Conservation (phyloP, 1,140 invertebrate species). For the Melipona quadrifasciata region DNA sequence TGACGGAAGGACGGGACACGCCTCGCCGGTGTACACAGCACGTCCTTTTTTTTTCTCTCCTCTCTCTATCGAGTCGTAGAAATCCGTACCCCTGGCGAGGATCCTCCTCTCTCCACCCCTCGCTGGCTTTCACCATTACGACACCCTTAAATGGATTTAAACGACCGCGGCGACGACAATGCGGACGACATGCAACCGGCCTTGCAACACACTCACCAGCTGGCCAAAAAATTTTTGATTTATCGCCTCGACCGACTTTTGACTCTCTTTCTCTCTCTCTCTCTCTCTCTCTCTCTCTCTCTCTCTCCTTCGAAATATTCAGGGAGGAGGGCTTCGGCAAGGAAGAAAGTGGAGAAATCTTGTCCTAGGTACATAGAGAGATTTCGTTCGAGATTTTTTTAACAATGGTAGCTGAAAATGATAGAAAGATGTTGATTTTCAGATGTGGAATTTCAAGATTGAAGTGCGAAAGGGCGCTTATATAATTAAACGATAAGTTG, state of each 20-base stretch:
- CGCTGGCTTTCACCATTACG: conserved; percentile 12
- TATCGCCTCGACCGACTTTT: conserved; percentile 57
- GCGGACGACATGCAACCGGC: conserved; percentile 59
- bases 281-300: no score
- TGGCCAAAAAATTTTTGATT: conserved; percentile 64
- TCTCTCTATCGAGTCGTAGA: conserved; percentile 43
- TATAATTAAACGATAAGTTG: no score
- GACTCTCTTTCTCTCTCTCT: no score
- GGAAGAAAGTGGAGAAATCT: conserved; percentile 6
- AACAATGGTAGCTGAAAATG: background rate
- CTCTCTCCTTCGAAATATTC: background rate
- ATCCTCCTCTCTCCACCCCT: conserved; percentile 30
- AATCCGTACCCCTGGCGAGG: conserved; percentile 23
- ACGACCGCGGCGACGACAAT: conserved; percentile 58
- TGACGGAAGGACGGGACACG: conserved; percentile 65
- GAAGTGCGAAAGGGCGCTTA: background rate
- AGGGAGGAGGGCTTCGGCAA: no score
- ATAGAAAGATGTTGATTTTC: background rate
- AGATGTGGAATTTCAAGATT: background rate
- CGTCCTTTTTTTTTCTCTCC: conserved; percentile 54
- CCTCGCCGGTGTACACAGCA: conserved; percentile 50
- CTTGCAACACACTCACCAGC: conserved; percentile 51
- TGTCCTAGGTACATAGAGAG: conserved; percentile 59
- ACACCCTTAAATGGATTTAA: conserved; percentile 67
- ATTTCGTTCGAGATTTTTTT: background rate